Evolutionary conservation across 2,113 vertebrate species (phyloP).

Genomic region (Heteronetta atricapilla): DNA sequence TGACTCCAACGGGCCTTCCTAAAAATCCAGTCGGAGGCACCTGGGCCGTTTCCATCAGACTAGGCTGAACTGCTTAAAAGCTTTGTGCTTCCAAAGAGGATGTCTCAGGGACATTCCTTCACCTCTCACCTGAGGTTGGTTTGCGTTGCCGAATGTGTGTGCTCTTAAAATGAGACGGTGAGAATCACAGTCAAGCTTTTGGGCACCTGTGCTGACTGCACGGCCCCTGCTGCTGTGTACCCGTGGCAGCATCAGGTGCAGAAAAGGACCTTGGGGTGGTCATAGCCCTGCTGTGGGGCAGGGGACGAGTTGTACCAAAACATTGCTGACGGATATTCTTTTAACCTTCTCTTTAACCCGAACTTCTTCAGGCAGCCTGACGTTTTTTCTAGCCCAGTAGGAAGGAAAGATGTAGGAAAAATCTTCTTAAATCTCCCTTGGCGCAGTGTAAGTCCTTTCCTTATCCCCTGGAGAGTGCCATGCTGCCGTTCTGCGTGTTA

Average conservation of each 20-base stretch:
- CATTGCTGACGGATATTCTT: background rate
- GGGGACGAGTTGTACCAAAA: background rate
- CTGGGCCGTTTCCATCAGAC: background rate
- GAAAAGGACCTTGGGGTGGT: background rate
- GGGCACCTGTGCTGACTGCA: background rate
- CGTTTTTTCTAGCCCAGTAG: background rate
- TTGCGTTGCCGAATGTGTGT: rapidly evolving
- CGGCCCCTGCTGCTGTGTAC: rapidly evolving
- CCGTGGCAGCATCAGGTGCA: rapidly evolving
- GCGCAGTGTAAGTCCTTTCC: background rate
- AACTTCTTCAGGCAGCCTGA: background rate
- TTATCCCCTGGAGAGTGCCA: background rate
- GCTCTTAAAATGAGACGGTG: background rate
- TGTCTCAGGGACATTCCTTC: background rate
- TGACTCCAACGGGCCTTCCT: background rate
- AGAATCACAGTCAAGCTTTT: rapidly evolving
- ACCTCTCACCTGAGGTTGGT: background rate
- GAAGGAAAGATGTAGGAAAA: background rate
- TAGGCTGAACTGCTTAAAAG: background rate
- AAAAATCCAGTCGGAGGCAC: background rate
- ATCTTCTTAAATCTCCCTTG: background rate
- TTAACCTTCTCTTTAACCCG: background rate
- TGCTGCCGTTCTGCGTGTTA: background rate
- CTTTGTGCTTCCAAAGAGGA: background rate
- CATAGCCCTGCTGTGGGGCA: background rate